phyloP scores from a whole-genome alignment of 1,140 invertebrate genomes.

The Drosophila pseudoananassae region DNA sequence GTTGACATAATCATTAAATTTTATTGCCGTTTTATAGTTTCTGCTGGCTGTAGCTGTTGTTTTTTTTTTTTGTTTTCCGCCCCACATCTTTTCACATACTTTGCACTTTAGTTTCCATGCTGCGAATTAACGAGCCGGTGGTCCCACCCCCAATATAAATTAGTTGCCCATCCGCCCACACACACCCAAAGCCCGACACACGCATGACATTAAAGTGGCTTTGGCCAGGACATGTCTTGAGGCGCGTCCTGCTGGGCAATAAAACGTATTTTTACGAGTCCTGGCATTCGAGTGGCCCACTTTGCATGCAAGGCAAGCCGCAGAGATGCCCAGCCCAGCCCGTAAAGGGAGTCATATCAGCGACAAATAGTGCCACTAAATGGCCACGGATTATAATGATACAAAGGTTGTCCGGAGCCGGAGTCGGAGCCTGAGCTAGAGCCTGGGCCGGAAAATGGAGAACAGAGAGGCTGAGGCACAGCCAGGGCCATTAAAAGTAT shows the following conservation, averaged over 20 bases:
- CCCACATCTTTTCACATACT: constrained; percentile 53
- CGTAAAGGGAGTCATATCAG: constrained; percentile 77
- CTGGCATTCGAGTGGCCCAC: constrained; percentile 65
- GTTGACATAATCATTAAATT: constrained; percentile 83
- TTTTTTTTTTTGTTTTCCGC: not conserved
- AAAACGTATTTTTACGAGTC: constrained; percentile 79
- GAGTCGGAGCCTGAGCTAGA: not conserved
- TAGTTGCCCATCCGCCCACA: constrained; percentile 54
- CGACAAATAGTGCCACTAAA: constrained; percentile 79
- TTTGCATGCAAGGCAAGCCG: constrained; percentile 67
- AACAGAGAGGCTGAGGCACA: constrained; percentile 4
- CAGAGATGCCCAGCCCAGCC: constrained; percentile 50
- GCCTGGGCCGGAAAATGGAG: not conserved
- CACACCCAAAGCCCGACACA: constrained; percentile 27
- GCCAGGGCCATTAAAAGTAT: constrained; percentile 67
- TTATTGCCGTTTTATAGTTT: constrained; percentile 63
- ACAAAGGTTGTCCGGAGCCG: constrained; percentile 33
- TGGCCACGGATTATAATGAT: constrained; percentile 82
- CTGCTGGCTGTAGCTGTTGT: constrained; percentile 21
- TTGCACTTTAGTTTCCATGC: constrained; percentile 80
- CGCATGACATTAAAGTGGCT: constrained; percentile 60
- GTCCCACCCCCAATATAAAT: constrained; percentile 65
- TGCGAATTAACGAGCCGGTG: constrained; percentile 74
- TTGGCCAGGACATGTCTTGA: constrained; percentile 65
- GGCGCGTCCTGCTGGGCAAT: constrained; percentile 72